Evolutionary conservation across 2,888 invertebrate genomes (phyloP).

Genomic region (Poecilobothrus nobilitatus): DNA sequence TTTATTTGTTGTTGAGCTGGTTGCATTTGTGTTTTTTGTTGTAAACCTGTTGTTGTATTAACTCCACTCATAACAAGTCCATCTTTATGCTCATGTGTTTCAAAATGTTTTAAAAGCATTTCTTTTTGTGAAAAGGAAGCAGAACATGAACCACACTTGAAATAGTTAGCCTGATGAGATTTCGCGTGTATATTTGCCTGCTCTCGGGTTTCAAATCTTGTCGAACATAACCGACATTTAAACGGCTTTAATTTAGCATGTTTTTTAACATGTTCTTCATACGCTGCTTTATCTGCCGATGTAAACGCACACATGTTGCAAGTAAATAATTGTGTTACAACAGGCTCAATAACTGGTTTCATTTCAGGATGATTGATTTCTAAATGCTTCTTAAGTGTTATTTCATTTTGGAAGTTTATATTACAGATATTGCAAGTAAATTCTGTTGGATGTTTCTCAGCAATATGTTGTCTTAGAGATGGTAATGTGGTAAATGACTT

Average conservation of each 20-base stretch:
- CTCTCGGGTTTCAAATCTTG: conserved; percentile 43
- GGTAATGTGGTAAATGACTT: conserved; percentile 40
- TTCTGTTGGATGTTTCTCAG: conserved; percentile 39
- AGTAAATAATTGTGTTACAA: conserved; percentile 34
- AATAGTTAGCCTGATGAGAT: conserved; percentile 43
- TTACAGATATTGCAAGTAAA: conserved; percentile 38
- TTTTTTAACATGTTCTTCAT: conserved; percentile 42
- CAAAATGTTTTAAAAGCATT: conserved; percentile 42
- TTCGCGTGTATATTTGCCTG: conserved; percentile 44
- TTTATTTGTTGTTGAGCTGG: conserved; percentile 20
- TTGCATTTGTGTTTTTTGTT: conserved; percentile 20
- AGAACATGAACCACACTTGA: conserved; percentile 43
- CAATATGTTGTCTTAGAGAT: conserved; percentile 42
- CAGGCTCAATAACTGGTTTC: conserved; percentile 28
- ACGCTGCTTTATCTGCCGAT: conserved; percentile 39
- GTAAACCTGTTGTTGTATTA: conserved; percentile 11
- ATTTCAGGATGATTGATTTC: conserved; percentile 38
- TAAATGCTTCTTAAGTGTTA: conserved; percentile 42
- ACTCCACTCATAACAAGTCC: conserved; percentile 19
- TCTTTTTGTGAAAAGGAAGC: conserved; percentile 43
- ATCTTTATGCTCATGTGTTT: conserved; percentile 37
- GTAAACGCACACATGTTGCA: conserved; percentile 43
- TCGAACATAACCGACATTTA: conserved; percentile 44
- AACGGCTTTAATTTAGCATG: conserved; percentile 45
- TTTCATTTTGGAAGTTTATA: conserved; percentile 40